These are phyloP conservation scores for Lophius americanus DNA, from an alignment of 2,797 vertebrate genomes.

Conservation along the genomic window DNA sequence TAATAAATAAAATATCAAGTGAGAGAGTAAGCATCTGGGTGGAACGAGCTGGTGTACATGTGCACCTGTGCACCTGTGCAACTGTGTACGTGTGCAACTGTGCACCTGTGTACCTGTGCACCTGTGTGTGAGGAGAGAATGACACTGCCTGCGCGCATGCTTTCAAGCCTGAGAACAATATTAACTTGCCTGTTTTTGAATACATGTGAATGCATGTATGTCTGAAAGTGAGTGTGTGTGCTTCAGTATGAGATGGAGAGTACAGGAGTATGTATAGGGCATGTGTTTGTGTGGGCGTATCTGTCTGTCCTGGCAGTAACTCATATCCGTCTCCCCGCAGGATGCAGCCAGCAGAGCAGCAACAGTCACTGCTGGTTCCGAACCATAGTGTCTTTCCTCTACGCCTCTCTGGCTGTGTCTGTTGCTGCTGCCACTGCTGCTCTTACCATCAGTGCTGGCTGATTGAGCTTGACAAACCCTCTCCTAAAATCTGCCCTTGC, in stretches of 20 bases:
- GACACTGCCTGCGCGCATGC: conserved; percentile 81
- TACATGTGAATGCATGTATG: conserved; percentile 68
- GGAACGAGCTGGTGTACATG: conserved; percentile 19
- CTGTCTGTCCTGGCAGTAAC: conserved; percentile 62
- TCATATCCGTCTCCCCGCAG: conserved; percentile 72
- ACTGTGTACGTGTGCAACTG: conserved; percentile 11
- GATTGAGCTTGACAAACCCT: conserved; percentile 74
- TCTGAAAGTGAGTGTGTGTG: conserved; percentile 36
- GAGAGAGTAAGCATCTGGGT: conserved; percentile 20
- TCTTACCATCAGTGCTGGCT: conserved; percentile 71
- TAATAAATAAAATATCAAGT: conserved; percentile 22
- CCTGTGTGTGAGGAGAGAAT: conserved; percentile 35
- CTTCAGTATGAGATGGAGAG: conserved; percentile 19
- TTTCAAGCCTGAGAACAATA: conserved; percentile 74
- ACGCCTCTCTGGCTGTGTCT: conserved; percentile 67
- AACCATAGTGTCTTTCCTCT: conserved; percentile 43
- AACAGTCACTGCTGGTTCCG: conserved; percentile 64
- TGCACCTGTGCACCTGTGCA: conserved; percentile 8
- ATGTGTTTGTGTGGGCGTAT: conserved; percentile 61
- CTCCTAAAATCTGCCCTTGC: conserved; percentile 66
- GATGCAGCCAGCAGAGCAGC: conserved; percentile 81
- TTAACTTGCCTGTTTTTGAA: conserved; percentile 75
- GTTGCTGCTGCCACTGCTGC: conserved; percentile 76
- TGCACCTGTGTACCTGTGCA: conserved; percentile 10
- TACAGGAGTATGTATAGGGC: conserved; percentile 30